phyloP scores from a whole-genome alignment of 1,140 invertebrate species.

The Panagrolaimus sp. region DNA sequence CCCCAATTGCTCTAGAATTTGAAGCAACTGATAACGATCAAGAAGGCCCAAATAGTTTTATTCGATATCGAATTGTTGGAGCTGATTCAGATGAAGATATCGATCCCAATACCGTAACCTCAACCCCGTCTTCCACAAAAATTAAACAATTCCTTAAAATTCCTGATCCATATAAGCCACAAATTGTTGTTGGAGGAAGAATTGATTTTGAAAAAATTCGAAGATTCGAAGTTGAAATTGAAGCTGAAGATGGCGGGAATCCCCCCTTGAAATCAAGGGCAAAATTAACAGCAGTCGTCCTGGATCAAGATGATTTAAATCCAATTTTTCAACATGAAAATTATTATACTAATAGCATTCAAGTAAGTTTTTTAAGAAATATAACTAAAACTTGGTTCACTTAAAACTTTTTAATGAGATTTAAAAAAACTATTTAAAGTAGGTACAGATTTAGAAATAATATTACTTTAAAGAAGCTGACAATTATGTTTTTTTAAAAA shows the following conservation, averaged over 20 bases:
- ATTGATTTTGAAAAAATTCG: conserved; percentile 45
- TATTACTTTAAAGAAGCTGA: too few relatives aligned
- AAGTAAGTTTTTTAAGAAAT: conserved; percentile 26
- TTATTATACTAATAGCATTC: conserved; percentile 32
- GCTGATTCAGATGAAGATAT: conserved; percentile 8
- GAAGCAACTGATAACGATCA: conserved; percentile 81
- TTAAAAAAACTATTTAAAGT: too few relatives aligned
- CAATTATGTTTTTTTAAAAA: too few relatives aligned
- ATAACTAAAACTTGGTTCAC: neutral
- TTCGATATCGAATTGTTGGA: conserved; percentile 69
- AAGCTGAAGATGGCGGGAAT: conserved; percentile 44
- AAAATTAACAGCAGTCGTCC: conserved; percentile 39
- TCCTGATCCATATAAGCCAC: conserved; percentile 40
- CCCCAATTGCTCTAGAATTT: conserved; percentile 77
- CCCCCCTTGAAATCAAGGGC: conserved; percentile 32
- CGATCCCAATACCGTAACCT: conserved; percentile 18
- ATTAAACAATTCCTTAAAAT: conserved; percentile 33
- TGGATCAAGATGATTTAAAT: conserved; percentile 47
- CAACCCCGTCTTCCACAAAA: too few relatives aligned
- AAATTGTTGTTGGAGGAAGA: conserved; percentile 34
- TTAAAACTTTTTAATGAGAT: too few relatives aligned
- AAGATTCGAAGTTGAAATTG: conserved; percentile 42
- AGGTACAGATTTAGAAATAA: too few relatives aligned
- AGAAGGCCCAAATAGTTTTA: conserved; percentile 83
- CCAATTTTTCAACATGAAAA: conserved; percentile 34